Percentiles rank a stretch among this genome's conserved stretches.
These are phyloP conservation scores for Drosophila busckii DNA, from an alignment of 1,140 invertebrate species.

Conservation along the genomic window DNA sequence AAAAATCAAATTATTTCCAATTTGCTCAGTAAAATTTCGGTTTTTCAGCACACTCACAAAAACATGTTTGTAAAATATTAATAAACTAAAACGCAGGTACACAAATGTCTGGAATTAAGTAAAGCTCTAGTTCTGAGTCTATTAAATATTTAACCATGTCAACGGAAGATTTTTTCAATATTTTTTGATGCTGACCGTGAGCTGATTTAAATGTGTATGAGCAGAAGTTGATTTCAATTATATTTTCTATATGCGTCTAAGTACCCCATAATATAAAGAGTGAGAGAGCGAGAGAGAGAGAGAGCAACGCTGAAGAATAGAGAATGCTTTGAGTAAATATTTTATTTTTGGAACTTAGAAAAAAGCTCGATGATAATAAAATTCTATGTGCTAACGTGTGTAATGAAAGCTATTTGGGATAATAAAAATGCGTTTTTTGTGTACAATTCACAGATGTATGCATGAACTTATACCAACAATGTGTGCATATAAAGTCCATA, in stretches of 20 bases:
- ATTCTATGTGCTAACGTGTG: conserved; percentile 43
- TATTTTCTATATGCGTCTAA: conserved; percentile 25
- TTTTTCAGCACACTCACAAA: no score
- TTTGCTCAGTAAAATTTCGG: no score
- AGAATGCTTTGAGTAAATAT: conserved; percentile 57
- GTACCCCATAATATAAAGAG: conserved; percentile 34
- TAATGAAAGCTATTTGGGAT: conserved; percentile 34
- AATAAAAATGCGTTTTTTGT: conserved; percentile 24
- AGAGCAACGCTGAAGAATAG: conserved; percentile 22
- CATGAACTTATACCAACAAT: conserved; percentile 15
- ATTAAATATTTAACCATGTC: conserved; percentile 32
- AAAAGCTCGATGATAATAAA: conserved; percentile 72
- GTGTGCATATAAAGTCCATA: conserved; percentile 37
- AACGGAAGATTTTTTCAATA: conserved; percentile 32
- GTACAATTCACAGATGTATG: conserved; percentile 12
- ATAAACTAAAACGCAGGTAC: no score
- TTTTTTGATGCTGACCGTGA: conserved; percentile 66
- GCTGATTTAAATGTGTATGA: conserved; percentile 56
- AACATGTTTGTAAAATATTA: no score
- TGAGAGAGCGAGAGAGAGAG: no score
- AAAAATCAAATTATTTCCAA: not conserved
- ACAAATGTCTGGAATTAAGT: no score
- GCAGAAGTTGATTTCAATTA: conserved; percentile 38
- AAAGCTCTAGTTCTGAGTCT: no score
- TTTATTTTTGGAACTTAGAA: conserved; percentile 63